These are phyloP conservation scores for Myiagra hebetior DNA, from an alignment of 2,113 vertebrate species.

Conservation along the genomic window DNA sequence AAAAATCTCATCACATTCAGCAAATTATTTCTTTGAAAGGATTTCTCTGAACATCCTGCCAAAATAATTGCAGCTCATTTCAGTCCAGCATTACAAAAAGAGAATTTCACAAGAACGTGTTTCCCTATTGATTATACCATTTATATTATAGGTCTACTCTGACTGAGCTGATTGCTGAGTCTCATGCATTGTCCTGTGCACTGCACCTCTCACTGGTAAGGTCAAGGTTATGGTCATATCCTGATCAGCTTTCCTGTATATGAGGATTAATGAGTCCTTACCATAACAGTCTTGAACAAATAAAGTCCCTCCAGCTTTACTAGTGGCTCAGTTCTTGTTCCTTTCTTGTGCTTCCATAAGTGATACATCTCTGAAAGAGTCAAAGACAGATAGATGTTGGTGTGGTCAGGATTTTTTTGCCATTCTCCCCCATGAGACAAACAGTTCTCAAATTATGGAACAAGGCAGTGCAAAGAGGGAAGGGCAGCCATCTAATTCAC, in stretches of 20 bases:
- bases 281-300: not conserved
- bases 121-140: not conserved
- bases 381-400: not conserved
- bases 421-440: not conserved
- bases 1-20: slow-evolving; percentile 26
- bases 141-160: not conserved
- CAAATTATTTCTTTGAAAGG: slow-evolving; percentile 51
- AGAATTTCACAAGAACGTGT: not conserved
- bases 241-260: not conserved
- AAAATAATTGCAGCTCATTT: slow-evolving; percentile 49
- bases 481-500: not conserved
- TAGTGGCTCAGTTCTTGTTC: not conserved
- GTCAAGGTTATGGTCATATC: not conserved
- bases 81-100: slow-evolving; percentile 17
- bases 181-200: not conserved
- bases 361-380: not conserved
- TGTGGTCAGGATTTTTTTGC: not conserved
- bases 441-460: not conserved
- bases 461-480: not conserved
- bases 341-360: not conserved
- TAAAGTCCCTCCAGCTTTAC: not conserved
- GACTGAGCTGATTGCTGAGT: not conserved
- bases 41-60: slow-evolving; percentile 27
- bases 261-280: not conserved
- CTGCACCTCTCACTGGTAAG: not conserved